Evolutionary conservation across 2,888 invertebrate genomes (phyloP).

Genomic region (Steinernema hermaphroditum): DNA sequence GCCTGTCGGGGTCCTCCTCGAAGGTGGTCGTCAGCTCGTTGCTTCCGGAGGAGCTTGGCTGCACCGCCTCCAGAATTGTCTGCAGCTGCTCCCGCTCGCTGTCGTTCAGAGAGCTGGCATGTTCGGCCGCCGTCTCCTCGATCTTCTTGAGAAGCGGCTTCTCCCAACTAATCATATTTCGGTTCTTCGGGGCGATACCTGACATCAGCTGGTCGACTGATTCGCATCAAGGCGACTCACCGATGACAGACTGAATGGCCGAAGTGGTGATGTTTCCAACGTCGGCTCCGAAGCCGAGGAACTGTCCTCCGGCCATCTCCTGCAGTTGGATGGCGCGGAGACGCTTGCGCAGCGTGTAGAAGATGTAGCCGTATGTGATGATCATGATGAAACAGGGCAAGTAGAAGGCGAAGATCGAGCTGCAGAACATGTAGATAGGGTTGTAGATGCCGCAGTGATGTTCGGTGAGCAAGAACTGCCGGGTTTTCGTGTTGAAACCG

Average conservation of each 20-base stretch:
- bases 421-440: constrained; percentile 63
- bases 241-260: constrained; percentile 64
- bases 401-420: constrained; percentile 68
- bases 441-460: constrained; percentile 66
- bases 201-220: constrained; percentile 1
- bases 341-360: constrained; percentile 66
- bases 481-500: constrained; percentile 58
- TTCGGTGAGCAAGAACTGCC: constrained; percentile 52
- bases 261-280: constrained; percentile 64
- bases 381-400: constrained; percentile 70
- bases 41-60: constrained; percentile 56
- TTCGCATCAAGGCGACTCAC: constrained; percentile 37
- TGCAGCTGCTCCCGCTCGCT: constrained; percentile 65
- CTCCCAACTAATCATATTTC: constrained; percentile 66
- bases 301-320: constrained; percentile 65
- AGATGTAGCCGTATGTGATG: constrained; percentile 68
- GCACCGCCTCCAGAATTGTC: constrained; percentile 63
- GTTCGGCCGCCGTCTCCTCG: constrained; percentile 65
- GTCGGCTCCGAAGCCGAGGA: constrained; percentile 65
- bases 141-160: constrained; percentile 64
- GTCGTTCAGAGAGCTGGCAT: constrained; percentile 63
- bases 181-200: constrained; percentile 63
- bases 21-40: constrained; percentile 54
- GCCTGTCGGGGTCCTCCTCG: constrained; percentile 53
- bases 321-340: constrained; percentile 64